A percentile compares a stretch with the other conserved stretches of the same genome.
phyloP scores from a whole-genome alignment of 2,797 vertebrate species.

The Lagocephalus sceleratus region DNA sequence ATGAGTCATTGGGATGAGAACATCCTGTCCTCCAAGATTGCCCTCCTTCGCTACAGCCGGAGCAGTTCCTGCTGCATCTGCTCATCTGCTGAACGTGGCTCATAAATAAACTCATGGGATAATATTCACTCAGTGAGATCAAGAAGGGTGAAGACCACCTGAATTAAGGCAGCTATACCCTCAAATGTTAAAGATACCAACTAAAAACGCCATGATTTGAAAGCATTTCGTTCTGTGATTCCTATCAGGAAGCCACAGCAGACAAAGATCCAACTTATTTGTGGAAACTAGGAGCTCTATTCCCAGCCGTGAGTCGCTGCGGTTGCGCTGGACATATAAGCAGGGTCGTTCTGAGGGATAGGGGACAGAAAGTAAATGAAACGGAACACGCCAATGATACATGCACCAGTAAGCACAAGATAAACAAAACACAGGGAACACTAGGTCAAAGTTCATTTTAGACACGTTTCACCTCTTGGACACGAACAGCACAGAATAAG shows the following conservation, averaged over 20 bases:
- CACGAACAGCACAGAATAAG: background rate
- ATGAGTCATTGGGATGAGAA: background rate
- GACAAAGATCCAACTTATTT: background rate
- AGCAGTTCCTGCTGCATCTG: conserved; percentile 32
- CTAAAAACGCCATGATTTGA: conserved; percentile 14
- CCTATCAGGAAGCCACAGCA: conserved; percentile 15
- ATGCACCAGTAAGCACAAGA: conserved; percentile 1
- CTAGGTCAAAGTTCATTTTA: conserved; percentile 4
- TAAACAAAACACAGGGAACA: conserved; percentile 14
- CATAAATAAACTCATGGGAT: conserved; percentile 16
- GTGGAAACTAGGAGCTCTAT: no score
- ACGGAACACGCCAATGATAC: conserved; percentile 3
- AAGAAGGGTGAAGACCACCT: background rate
- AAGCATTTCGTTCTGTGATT: background rate
- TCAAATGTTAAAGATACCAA: background rate
- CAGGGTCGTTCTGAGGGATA: conserved; percentile 15
- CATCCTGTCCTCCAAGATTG: conserved; percentile 30
- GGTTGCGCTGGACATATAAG: conserved; percentile 5
- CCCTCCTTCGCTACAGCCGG: conserved; percentile 54
- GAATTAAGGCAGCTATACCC: conserved; percentile 20
- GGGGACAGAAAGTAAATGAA: background rate
- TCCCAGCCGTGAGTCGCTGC: conserved; percentile 3
- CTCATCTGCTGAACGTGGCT: conserved; percentile 51
- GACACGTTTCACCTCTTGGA: conserved; percentile 1
- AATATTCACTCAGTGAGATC: background rate